phyloP scores from a whole-genome alignment of 2,888 invertebrate genomes.

The Electrophaes corylata region DNA sequence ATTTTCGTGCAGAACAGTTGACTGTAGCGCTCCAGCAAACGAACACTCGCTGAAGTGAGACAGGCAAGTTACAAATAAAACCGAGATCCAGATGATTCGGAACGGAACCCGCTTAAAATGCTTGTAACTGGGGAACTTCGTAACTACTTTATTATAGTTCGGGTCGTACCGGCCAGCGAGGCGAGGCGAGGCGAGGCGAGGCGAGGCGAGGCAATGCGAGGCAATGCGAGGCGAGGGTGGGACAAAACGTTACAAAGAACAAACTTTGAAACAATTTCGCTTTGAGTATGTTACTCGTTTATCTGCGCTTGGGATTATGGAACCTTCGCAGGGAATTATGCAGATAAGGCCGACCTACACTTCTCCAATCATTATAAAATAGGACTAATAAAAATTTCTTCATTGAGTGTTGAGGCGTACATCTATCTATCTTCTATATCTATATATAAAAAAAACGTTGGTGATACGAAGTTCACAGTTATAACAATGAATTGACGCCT shows the following conservation, averaged over 20 bases:
- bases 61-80: neutral
- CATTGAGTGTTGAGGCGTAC: too few relatives aligned
- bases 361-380: too few relatives aligned
- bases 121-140: constrained; percentile 31
- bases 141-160: constrained; percentile 30
- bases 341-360: neutral
- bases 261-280: constrained; percentile 10
- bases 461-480: too few relatives aligned
- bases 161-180: constrained; percentile 3
- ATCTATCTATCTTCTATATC: too few relatives aligned
- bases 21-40: neutral
- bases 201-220: neutral
- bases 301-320: neutral
- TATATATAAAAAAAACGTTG: too few relatives aligned
- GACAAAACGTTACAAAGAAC: constrained; percentile 23
- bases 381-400: too few relatives aligned
- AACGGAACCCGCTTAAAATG: constrained; percentile 34
- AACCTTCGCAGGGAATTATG: neutral
- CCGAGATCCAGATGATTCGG: constrained; percentile 12
- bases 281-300: constrained; percentile 13
- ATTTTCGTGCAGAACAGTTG: too few relatives aligned
- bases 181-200: neutral
- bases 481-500: too few relatives aligned
- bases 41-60: neutral
- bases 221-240: neutral